phyloP scores from a whole-genome alignment of 2,888 invertebrate species.

The Pogonocherus hispidulus region DNA sequence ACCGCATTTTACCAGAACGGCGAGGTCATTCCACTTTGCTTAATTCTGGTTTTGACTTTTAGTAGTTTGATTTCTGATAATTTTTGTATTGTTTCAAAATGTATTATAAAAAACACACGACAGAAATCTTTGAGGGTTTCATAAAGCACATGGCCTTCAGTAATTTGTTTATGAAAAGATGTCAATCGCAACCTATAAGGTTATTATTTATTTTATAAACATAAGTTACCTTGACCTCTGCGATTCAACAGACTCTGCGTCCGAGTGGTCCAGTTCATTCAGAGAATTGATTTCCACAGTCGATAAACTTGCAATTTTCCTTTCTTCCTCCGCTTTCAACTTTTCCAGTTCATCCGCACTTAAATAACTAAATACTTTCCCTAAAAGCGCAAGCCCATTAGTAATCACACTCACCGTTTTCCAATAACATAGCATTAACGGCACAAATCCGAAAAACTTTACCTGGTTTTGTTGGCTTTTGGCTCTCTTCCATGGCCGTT shows the following conservation, averaged over 20 bases:
- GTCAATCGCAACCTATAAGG: too few relatives aligned
- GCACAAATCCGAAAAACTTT: conserved; percentile 48
- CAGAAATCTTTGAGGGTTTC: too few relatives aligned
- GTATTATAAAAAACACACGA: too few relatives aligned
- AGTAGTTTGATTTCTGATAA: too few relatives aligned
- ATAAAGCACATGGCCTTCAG: too few relatives aligned
- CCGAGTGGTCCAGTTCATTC: conserved; percentile 72
- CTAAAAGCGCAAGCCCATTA: conserved; percentile 70
- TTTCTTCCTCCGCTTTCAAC: conserved; percentile 93
- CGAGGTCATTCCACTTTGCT: too few relatives aligned
- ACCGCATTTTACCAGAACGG: too few relatives aligned
- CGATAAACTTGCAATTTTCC: conserved; percentile 84
- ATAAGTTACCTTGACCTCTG: conserved; percentile 64
- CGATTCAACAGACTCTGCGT: conserved; percentile 68
- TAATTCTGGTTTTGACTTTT: too few relatives aligned
- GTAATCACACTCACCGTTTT: neutral
- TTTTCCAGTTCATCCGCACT: conserved; percentile 95
- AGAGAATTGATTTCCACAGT: conserved; percentile 75
- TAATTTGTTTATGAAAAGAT: too few relatives aligned
- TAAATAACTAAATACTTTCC: conserved; percentile 93
- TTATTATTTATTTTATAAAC: too few relatives aligned
- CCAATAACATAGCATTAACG: neutral
- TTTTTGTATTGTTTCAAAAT: too few relatives aligned
- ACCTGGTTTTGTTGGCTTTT: conserved; percentile 90
- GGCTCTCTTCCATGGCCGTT: conserved; percentile 93